phyloP scores from a whole-genome alignment of 2,888 invertebrate genomes.

The Pachliopta kotzebuea region DNA sequence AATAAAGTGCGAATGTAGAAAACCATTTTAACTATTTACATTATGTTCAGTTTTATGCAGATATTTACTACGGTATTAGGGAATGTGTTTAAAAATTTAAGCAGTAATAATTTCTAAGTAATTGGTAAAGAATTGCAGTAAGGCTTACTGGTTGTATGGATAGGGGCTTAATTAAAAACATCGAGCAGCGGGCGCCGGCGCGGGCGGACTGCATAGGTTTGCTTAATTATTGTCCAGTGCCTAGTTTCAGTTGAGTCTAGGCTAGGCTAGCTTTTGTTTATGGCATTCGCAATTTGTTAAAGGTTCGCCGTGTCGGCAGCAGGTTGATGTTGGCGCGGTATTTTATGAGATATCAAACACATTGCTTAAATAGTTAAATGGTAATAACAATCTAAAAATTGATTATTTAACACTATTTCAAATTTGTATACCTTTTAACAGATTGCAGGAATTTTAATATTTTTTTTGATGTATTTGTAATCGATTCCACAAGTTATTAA shows the following conservation, averaged over 20 bases:
- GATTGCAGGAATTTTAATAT: too few relatives aligned
- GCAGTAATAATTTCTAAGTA: not conserved
- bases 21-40: not conserved
- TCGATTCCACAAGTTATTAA: too few relatives aligned
- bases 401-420: not conserved
- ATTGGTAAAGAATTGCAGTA: not conserved
- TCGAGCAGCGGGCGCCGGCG: constrained; percentile 40
- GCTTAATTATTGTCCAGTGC: constrained; percentile 32
- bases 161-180: constrained; percentile 13
- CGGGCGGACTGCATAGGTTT: constrained; percentile 38
- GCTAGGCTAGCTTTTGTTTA: constrained; percentile 23
- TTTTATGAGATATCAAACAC: constrained; percentile 1
- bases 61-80: too few relatives aligned
- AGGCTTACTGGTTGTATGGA: constrained; percentile 3
- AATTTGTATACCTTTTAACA: too few relatives aligned
- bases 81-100: too few relatives aligned
- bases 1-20: too few relatives aligned
- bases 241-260: constrained; percentile 30
- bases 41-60: not conserved
- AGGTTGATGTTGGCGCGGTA: constrained; percentile 21
- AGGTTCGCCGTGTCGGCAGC: not conserved
- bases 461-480: too few relatives aligned
- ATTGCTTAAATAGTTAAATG: not conserved
- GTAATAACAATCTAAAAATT: not conserved
- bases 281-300: constrained; percentile 23